phyloP scores from a whole-genome alignment of 2,797 vertebrate genomes.

The Spinibarbus caldwelli region DNA sequence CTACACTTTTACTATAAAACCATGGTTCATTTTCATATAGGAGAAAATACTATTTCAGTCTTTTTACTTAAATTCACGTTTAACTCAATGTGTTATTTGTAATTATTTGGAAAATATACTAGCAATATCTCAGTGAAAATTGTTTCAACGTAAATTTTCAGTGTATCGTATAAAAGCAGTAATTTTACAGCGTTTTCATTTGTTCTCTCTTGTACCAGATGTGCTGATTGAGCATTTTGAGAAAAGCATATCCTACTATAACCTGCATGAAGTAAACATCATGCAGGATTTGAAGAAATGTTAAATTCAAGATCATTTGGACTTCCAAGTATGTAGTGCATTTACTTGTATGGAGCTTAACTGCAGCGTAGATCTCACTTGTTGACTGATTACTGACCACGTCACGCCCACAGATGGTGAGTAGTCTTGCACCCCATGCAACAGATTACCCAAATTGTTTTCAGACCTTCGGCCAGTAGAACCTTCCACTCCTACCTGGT shows the following conservation, averaged over 20 bases:
- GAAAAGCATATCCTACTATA: background rate
- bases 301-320: constrained; percentile 50
- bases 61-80: background rate
- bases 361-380: constrained; percentile 57
- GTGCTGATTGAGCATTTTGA: background rate
- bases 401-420: constrained; percentile 44
- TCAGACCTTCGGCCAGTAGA: constrained; percentile 11
- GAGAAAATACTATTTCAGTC: background rate
- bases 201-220: background rate
- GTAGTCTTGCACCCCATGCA: constrained; percentile 31
- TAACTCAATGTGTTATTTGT: too few species aligned
- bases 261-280: constrained; percentile 30
- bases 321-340: constrained; percentile 55
- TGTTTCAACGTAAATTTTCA: background rate
- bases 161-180: background rate
- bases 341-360: constrained; percentile 40
- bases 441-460: constrained; percentile 48
- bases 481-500: background rate
- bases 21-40: background rate
- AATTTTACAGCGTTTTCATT: background rate
- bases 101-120: background rate
- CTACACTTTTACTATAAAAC: background rate
- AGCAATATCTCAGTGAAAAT: background rate
- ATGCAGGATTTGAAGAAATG: constrained; percentile 59
- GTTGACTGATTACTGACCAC: constrained; percentile 52